These are phyloP conservation scores for Threskiornis aethiopicus DNA, from an alignment of 2,797 vertebrate genomes.

Conservation along the genomic window DNA sequence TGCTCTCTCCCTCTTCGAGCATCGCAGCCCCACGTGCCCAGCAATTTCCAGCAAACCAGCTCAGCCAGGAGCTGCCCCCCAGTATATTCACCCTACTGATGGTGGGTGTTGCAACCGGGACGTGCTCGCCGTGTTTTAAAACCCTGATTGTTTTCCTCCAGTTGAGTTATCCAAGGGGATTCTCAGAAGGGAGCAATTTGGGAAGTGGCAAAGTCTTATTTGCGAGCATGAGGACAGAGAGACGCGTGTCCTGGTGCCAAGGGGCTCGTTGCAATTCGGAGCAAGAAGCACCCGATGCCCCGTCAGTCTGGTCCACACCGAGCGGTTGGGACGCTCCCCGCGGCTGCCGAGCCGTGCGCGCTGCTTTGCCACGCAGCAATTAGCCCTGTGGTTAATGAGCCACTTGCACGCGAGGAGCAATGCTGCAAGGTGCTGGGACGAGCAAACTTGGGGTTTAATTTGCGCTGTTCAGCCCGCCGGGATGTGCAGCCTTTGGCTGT, in stretches of 20 bases:
- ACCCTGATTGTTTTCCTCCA: neutral
- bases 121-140: fast-evolving
- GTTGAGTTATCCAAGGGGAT: neutral
- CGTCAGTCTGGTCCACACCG: fast-evolving
- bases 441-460: neutral
- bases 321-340: fast-evolving
- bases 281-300: neutral
- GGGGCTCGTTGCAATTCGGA: neutral
- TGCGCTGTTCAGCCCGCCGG: fast-evolving
- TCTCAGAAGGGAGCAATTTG: neutral
- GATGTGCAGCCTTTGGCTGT: neutral
- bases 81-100: fast-evolving
- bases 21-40: fast-evolving
- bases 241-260: neutral
- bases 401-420: neutral
- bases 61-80: neutral
- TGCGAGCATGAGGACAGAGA: fast-evolving
- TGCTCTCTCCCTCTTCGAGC: neutral
- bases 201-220: neutral
- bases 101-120: neutral
- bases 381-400: neutral
- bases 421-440: neutral
- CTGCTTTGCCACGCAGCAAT: neutral
- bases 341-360: fast-evolving
- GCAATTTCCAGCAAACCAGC: neutral